A percentile compares a stretch with the other conserved stretches of the same genome.
Conservation (phyloP, 2,888 invertebrate species). For the Cataglyphis albicans region DNA sequence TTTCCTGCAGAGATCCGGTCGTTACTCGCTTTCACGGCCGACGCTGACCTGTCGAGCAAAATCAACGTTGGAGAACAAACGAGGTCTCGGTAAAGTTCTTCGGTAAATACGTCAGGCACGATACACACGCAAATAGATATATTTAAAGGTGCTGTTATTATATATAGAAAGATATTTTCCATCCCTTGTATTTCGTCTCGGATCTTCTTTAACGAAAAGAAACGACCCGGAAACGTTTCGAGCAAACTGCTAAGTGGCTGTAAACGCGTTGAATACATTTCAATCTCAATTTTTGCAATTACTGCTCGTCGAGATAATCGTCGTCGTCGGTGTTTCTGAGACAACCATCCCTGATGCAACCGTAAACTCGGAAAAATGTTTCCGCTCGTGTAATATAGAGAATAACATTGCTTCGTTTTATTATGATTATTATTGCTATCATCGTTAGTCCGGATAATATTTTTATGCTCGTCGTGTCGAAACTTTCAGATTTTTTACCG, state of each 20-base stretch:
- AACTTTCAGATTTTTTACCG: background rate
- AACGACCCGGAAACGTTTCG: conserved; percentile 51
- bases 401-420: conserved; percentile 75
- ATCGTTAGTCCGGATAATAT: conserved; percentile 75
- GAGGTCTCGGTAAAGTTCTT: conserved; percentile 51
- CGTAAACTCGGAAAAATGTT: conserved; percentile 21
- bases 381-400: conserved; percentile 64
- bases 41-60: conserved; percentile 45
- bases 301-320: conserved; percentile 68
- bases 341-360: conserved; percentile 12
- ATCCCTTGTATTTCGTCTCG: conserved; percentile 25
- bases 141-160: conserved; percentile 63
- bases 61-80: conserved; percentile 68
- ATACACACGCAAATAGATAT: conserved; percentile 65
- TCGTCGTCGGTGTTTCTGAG: conserved; percentile 27
- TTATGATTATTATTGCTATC: conserved; percentile 77
- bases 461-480: conserved; percentile 36
- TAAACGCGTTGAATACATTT: conserved; percentile 74
- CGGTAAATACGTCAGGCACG: conserved; percentile 66
- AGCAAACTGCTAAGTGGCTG: conserved; percentile 69
- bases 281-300: conserved; percentile 74
- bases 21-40: conserved; percentile 30
- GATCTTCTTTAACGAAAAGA: conserved; percentile 49
- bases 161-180: conserved; percentile 27
- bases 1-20: conserved; percentile 36